These are phyloP conservation scores for Aricia agestis DNA, from an alignment of 1,140 invertebrate genomes.

Conservation along the genomic window DNA sequence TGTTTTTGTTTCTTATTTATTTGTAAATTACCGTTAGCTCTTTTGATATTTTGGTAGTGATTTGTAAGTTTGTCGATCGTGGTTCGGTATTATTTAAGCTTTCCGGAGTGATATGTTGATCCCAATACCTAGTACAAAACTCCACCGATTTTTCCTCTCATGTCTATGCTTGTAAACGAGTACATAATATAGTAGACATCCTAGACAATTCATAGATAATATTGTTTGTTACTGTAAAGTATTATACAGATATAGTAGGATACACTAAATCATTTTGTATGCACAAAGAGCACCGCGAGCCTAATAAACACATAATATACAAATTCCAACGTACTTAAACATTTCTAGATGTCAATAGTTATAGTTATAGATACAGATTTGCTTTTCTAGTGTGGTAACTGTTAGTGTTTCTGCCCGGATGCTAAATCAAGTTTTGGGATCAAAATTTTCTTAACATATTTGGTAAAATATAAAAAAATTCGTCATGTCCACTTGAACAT, in stretches of 20 bases:
- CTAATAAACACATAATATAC: slow-evolving; percentile 33
- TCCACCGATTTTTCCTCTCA: slow-evolving; percentile 33
- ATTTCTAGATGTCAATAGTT: slow-evolving; percentile 30
- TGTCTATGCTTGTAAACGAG: neutral
- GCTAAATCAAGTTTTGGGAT: slow-evolving; percentile 55
- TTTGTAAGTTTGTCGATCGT: slow-evolving; percentile 21
- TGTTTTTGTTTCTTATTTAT: slow-evolving; percentile 76
- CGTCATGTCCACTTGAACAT: slow-evolving; percentile 26
- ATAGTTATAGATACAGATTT: slow-evolving; percentile 37
- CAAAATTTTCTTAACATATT: slow-evolving; percentile 49
- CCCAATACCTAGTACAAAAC: slow-evolving; percentile 63
- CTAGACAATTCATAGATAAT: slow-evolving; percentile 50
- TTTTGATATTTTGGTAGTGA: slow-evolving; percentile 44
- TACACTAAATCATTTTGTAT: slow-evolving; percentile 34
- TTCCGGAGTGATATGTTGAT: slow-evolving; percentile 47
- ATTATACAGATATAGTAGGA: slow-evolving; percentile 29
- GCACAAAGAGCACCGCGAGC: slow-evolving; percentile 41
- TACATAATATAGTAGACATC: slow-evolving; percentile 28
- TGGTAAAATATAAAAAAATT: slow-evolving; percentile 45
- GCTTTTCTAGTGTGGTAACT: slow-evolving; percentile 39
- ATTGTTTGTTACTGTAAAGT: slow-evolving; percentile 48
- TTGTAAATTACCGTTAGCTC: slow-evolving; percentile 69
- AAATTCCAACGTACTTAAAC: slow-evolving; percentile 29
- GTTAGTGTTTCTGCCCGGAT: slow-evolving; percentile 23
- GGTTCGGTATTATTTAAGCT: slow-evolving; percentile 23